These are phyloP conservation scores for Ericerus pela DNA, from an alignment of 1,140 invertebrate species.

Conservation along the genomic window DNA sequence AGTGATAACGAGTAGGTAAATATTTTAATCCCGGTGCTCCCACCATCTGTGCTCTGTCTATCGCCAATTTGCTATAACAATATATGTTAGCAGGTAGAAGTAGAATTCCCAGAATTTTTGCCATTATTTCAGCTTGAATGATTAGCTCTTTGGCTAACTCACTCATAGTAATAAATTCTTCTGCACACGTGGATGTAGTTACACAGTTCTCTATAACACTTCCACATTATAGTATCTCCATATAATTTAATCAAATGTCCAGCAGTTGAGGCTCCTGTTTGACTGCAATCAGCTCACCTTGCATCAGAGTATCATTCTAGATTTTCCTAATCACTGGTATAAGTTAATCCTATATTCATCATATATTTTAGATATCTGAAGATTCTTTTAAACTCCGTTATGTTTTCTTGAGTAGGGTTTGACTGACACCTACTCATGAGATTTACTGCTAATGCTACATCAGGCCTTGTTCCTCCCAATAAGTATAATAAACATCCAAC, in stretches of 20 bases:
- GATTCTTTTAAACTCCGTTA: slow-evolving; percentile 23
- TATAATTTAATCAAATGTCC: slow-evolving; percentile 22
- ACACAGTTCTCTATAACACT: slow-evolving; percentile 20
- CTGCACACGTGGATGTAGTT: slow-evolving; percentile 23
- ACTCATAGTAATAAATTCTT: slow-evolving; percentile 24
- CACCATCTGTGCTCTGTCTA: too few species aligned
- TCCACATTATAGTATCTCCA: slow-evolving; percentile 20
- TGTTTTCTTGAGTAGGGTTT: slow-evolving; percentile 20
- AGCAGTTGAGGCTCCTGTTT: slow-evolving; percentile 23
- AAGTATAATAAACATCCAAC: slow-evolving; percentile 30
- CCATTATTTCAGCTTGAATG: too few species aligned
- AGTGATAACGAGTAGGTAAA: too few species aligned
- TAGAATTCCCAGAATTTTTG: too few species aligned
- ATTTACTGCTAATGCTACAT: slow-evolving; percentile 30
- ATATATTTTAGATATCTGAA: slow-evolving; percentile 26
- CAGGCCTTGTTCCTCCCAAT: slow-evolving; percentile 28
- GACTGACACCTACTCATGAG: slow-evolving; percentile 22
- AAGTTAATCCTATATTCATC: slow-evolving; percentile 14
- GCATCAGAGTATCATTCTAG: too few species aligned
- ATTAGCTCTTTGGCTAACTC: too few species aligned
- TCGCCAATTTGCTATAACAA: too few species aligned
- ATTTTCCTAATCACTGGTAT: not conserved
- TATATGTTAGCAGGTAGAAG: too few species aligned
- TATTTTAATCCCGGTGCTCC: too few species aligned
- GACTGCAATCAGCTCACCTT: slow-evolving; percentile 19